Evolutionary conservation across 1,140 invertebrate genomes (phyloP), one percentile per base, ranked within the genome.

Genomic region (Ladona fulva): DNA sequence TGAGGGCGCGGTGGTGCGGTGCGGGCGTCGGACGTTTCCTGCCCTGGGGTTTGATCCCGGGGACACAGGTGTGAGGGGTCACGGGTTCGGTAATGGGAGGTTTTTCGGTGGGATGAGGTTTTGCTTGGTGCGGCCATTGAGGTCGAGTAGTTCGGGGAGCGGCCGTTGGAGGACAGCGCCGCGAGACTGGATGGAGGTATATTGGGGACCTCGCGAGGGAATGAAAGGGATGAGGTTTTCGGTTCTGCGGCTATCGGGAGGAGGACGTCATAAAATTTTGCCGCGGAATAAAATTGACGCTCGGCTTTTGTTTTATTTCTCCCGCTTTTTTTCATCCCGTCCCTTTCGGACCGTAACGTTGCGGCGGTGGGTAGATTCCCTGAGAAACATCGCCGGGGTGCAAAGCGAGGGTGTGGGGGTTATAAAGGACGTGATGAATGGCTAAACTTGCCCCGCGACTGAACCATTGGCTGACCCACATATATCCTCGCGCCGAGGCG

Each of bases 11-110:
- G 29, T 37, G 52, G 5, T 12, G 29, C 29, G 29, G 29, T 37
- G 29, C 29, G 29, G 52, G 52, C 52, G 12, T 19, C 52, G 52
- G 52, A 37, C 29, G 29, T 37, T 37, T 37, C 29, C 29, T 37
- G 52, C 52, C 52, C 52, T 66, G 52, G 52, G 52, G 52, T 66
- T 66, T 66, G 52, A 66, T 66, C 52, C 52, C 52, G 52, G 52
- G 14, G 52, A 66, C 52, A 22, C 52, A 66, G 52, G 52, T 66
- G 52, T 22, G 52, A 66, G 52, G 52, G 52, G 52, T 22, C 52
- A 22, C 52, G 52, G 52, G 52, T 66, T 12, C 52, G 14, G 52
- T 66, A 66, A 66, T 66, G 52, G 52, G 3, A 66, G 14, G 3
- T 37, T 66, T 66, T 66, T 66, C 52, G 52, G 52, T 66, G 52